Base-by-base conservation (phyloP, 1,140 invertebrate genomes). In the Muscidifurax raptorellus region DNA sequence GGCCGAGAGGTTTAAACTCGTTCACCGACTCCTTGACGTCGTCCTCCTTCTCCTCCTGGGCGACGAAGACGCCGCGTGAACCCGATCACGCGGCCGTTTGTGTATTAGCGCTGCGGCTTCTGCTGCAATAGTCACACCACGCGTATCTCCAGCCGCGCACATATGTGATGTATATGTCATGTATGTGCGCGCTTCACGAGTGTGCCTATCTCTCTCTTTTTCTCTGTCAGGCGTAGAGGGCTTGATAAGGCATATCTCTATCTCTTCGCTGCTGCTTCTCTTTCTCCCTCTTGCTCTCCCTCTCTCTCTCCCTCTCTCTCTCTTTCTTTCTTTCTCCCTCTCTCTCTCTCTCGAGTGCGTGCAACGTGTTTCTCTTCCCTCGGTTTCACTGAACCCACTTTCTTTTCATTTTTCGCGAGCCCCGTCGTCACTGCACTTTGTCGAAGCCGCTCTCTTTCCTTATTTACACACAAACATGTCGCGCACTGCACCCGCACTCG, bases 21-120 rank as follows among this genome's bases (percentile, higher is more conserved):
- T 59, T 59, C 52, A 75, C 47, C n/a, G 36, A 66, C 87, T 88
- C 86, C 85, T 87, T 86, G 87, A 88, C 85, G 85, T 86, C 86
- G 87, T 75, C 84, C 87, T 90, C 87, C 90, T 87, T 90, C 88
- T 90, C 87, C 90, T 87, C 90, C 88, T 90, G 22, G 72, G 22
- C 22, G 52, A 59, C 52, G 52, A 59, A 4, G 52, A 59, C 52
- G 52, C 72, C 88, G 89, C 88, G 85, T 88, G 88, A 87, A 89
- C 52, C 22, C 28, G 89, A 90, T 90, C 88, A 90, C 89, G 87
- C 87, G 87, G 86, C 87, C 87, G 86, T 88, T 87, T 90, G 89
- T 88, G 88, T 88, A 85, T 80, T 82, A 75, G 71, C 52, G 52
- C 52, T 59, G 52, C 15, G 15, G 44, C 44, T 47, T 12, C 44